phyloP scores from a whole-genome alignment of 2,113 vertebrate genomes.

The Ammospiza nelsoni region DNA sequence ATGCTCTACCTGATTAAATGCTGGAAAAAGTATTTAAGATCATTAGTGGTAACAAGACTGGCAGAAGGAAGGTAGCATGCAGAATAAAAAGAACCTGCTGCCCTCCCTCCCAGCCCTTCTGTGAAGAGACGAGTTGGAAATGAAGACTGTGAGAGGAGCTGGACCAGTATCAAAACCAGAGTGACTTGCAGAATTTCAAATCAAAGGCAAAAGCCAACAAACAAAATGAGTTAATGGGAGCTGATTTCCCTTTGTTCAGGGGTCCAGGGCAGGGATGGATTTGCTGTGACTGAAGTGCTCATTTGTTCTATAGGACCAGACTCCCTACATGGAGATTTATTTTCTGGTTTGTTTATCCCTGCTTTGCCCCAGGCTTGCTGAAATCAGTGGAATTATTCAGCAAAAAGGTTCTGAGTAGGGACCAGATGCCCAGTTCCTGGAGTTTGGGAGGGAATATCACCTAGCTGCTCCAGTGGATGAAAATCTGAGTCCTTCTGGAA shows the following conservation, averaged over 20 bases:
- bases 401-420: background rate
- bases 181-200: background rate
- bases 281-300: background rate
- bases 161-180: background rate
- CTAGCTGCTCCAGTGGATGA: background rate
- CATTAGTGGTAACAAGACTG: background rate
- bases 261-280: background rate
- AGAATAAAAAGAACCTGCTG: background rate
- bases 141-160: background rate
- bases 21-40: background rate
- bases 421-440: background rate
- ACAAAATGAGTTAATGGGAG: background rate
- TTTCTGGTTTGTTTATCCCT: background rate
- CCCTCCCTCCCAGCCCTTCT: background rate
- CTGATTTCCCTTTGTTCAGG: background rate
- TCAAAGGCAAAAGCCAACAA: background rate
- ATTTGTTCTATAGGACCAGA: background rate
- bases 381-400: constrained; percentile 17
- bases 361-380: background rate
- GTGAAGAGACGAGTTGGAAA: background rate
- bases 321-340: background rate
- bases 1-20: background rate
- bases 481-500: background rate
- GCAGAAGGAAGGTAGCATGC: background rate
- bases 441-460: background rate